These are phyloP conservation scores for Bettongia penicillata DNA, from an alignment of 2,113 vertebrate species.

Conservation along the genomic window DNA sequence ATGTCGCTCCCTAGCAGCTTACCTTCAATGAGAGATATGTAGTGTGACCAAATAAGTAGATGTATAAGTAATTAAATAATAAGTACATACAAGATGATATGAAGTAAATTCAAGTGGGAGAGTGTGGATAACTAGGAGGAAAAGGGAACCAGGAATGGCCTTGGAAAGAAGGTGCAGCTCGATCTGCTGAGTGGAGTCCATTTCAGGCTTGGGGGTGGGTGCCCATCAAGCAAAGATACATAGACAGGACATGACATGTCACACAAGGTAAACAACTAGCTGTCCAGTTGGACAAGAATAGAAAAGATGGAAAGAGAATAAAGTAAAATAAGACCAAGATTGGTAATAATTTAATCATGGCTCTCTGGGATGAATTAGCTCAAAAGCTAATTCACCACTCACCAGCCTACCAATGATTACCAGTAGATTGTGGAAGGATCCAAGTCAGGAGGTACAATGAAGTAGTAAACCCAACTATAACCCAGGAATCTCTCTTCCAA, in stretches of 20 bases:
- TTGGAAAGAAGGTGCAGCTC: neutral
- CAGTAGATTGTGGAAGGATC: neutral
- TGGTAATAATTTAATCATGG: neutral
- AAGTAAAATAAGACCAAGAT: neutral
- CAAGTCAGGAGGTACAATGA: neutral
- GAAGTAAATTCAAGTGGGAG: neutral
- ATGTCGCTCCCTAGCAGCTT: neutral
- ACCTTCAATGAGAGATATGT: neutral
- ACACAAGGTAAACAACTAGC: neutral
- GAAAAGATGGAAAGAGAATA: neutral
- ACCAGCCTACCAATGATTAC: neutral
- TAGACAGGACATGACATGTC: neutral
- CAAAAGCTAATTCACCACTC: neutral
- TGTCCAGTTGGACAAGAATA: neutral
- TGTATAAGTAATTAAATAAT: neutral
- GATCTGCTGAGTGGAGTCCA: neutral
- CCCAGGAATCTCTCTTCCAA: neutral
- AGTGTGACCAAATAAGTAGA: neutral
- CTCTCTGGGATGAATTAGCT: neutral
- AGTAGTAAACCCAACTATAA: neutral
- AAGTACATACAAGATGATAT: neutral
- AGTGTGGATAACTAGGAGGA: neutral
- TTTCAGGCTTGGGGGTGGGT: neutral
- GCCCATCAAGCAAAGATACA: neutral
- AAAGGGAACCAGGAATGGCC: neutral